Evolutionary conservation across 2,888 invertebrate genomes (phyloP).

Genomic region (Nephrotoma flavescens): DNA sequence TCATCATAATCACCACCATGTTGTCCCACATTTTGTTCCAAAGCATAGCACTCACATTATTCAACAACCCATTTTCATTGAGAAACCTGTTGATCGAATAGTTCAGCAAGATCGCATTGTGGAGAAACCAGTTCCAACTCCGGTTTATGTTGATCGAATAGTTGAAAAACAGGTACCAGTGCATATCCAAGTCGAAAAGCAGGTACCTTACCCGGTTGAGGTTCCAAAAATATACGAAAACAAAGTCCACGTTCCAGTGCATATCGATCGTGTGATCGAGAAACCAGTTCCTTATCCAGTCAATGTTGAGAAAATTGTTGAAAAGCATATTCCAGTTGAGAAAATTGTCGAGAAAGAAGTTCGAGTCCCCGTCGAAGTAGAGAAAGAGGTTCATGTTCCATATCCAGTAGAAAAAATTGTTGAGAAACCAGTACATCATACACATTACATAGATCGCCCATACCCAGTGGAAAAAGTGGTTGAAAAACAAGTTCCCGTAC

Average conservation of each 20-base stretch:
- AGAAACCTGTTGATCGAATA: constrained; percentile 17
- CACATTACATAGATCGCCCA: constrained; percentile 20
- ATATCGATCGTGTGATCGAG: constrained; percentile 20
- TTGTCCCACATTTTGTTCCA: constrained; percentile 21
- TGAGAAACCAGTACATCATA: constrained; percentile 33
- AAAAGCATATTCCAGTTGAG: constrained; percentile 34
- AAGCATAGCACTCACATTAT: not conserved
- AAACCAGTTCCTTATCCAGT: constrained; percentile 30
- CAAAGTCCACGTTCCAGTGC: constrained; percentile 19
- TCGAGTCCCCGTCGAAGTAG: constrained; percentile 18
- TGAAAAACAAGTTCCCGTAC: constrained; percentile 38
- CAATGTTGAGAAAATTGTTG: constrained; percentile 32
- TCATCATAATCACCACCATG: constrained; percentile 24
- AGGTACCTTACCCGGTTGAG: constrained; percentile 25
- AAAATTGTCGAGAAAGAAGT: constrained; percentile 30
- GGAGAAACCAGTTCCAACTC: constrained; percentile 22
- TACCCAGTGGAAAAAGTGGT: constrained; percentile 34
- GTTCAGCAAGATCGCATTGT: constrained; percentile 24
- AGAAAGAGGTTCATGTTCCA: constrained; percentile 27
- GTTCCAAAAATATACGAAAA: constrained; percentile 22
- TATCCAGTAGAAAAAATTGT: constrained; percentile 34
- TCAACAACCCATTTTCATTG: constrained; percentile 19
- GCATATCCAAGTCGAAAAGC: constrained; percentile 25
- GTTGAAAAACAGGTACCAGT: constrained; percentile 27
- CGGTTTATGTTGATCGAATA: constrained; percentile 29